These are phyloP conservation scores for Discoglossus pictus DNA, from an alignment of 2,797 vertebrate genomes.

Conservation along the genomic window DNA sequence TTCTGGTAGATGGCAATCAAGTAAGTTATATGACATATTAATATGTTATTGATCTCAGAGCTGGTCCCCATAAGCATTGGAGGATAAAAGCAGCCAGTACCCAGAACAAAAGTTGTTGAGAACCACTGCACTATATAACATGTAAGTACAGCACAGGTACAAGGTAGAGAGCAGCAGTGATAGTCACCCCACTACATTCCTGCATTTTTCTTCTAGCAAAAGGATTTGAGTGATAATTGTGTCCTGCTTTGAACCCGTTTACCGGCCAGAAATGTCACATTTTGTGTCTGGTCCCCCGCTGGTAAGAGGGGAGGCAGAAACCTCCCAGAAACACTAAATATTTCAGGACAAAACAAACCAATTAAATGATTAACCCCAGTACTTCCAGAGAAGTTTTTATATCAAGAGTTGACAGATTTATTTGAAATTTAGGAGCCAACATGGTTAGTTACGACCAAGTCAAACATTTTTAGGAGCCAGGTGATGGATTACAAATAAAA, in stretches of 20 bases:
- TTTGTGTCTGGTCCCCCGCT: slow-evolving; percentile 30
- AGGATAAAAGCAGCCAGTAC: too few relatives aligned
- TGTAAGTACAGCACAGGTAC: too few relatives aligned
- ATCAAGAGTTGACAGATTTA: too few relatives aligned
- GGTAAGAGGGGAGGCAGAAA: slow-evolving; percentile 12
- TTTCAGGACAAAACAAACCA: slow-evolving; percentile 10
- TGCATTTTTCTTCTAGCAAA: neutral
- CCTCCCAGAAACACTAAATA: slow-evolving; percentile 21
- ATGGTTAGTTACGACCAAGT: too few relatives aligned
- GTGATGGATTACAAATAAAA: too few relatives aligned
- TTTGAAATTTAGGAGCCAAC: too few relatives aligned
- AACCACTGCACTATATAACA: slow-evolving; percentile 6
- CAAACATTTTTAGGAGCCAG: too few relatives aligned
- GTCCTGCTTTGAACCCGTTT: slow-evolving; percentile 42
- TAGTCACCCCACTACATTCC: neutral
- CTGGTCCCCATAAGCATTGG: too few relatives aligned
- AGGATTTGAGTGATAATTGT: slow-evolving; percentile 24
- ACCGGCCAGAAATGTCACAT: slow-evolving; percentile 39
- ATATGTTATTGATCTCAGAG: too few relatives aligned
- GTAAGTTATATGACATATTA: too few relatives aligned
- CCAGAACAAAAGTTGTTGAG: too few relatives aligned
- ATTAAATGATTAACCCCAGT: neutral
- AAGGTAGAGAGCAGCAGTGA: neutral
- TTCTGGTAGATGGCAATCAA: too few relatives aligned
- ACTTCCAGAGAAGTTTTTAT: neutral